A percentile compares a stretch with the other conserved stretches of the same genome.
Evolutionary conservation across 2,797 vertebrate genomes (phyloP).

Genomic region (Scyliorhinus canicula): DNA sequence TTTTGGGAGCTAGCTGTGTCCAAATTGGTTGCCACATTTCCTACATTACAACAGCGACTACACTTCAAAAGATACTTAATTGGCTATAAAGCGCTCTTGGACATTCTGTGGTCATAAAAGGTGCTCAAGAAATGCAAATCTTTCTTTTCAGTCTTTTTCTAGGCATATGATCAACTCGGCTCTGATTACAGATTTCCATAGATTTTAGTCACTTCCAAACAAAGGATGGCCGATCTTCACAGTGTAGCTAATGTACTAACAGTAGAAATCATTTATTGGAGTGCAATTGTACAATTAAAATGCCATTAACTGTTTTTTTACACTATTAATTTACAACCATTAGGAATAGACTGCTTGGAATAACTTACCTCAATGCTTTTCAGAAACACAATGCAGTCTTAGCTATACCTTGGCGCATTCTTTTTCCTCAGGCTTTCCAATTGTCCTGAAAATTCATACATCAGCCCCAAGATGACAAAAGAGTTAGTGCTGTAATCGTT

Average conservation of each 20-base stretch:
- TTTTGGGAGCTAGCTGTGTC: no score
- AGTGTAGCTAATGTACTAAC: background rate
- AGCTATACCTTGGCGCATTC: background rate
- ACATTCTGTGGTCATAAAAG: no score
- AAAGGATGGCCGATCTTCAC: background rate
- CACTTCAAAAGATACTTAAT: no score
- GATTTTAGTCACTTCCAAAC: background rate
- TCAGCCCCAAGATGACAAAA: background rate
- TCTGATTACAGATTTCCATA: background rate
- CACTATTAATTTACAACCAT: background rate
- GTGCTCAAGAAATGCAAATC: no score
- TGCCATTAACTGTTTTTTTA: background rate
- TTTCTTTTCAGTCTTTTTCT: background rate
- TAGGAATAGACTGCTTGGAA: background rate
- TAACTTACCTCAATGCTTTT: background rate
- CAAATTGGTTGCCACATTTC: no score
- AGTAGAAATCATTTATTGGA: background rate
- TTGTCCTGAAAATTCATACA: background rate
- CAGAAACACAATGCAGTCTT: background rate
- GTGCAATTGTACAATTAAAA: background rate
- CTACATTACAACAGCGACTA: no score
- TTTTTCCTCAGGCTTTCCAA: background rate
- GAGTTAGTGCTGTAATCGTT: background rate
- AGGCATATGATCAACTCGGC: background rate
- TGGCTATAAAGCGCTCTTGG: no score